These are phyloP conservation scores for Labeo catla DNA, from an alignment of 2,113 vertebrate species.

Conservation along the genomic window DNA sequence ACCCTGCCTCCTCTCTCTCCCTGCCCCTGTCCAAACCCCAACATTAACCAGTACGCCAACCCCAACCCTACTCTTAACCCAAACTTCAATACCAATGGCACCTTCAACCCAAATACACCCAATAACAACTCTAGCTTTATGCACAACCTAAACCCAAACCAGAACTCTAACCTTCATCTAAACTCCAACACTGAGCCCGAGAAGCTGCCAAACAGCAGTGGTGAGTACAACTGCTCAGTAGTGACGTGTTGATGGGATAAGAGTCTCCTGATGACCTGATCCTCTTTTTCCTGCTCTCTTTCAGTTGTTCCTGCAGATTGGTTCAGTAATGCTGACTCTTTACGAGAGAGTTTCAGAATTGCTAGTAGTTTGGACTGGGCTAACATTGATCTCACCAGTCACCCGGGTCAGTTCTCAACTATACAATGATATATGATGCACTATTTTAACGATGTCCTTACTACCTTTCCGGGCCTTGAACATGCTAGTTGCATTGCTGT, in stretches of 20 bases:
- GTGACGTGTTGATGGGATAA: background rate
- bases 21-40: conserved; percentile 56
- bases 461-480: no score
- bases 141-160: conserved; percentile 22
- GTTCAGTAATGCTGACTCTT: conserved; percentile 90
- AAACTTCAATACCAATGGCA: conserved; percentile 19
- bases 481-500: no score
- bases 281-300: background rate
- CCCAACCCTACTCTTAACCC: background rate
- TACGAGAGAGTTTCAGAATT: conserved; percentile 96
- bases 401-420: conserved; percentile 83
- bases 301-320: conserved; percentile 89
- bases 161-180: conserved; percentile 5
- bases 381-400: conserved; percentile 90
- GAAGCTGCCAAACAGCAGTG: conserved; percentile 47
- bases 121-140: conserved; percentile 36
- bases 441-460: no score
- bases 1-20: conserved; percentile 79
- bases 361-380: conserved; percentile 95
- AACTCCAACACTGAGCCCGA: conserved; percentile 60
- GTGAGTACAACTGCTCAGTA: conserved; percentile 43
- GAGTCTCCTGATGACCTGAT: background rate
- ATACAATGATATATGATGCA: no score
- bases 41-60: conserved; percentile 50
- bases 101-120: conserved; percentile 13